A percentile compares a stretch with the other conserved stretches of the same genome.
Evolutionary conservation across 92 coral and sea anemone species (phyloP).

Genomic region (Actinernus sp.): DNA sequence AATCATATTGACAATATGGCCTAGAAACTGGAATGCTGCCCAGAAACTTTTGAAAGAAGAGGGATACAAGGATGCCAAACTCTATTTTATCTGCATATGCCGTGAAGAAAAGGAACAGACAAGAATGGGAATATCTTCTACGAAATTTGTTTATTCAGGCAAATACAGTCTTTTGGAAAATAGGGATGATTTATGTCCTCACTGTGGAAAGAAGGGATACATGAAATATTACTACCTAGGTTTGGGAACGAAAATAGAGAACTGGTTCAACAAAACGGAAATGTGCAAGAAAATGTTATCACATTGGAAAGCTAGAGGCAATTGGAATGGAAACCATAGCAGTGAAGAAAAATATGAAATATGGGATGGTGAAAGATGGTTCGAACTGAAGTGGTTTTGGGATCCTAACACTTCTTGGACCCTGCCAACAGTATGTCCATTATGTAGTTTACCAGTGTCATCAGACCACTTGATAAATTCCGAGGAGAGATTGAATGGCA

Average conservation of each 20-base stretch:
- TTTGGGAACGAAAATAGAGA: constrained; percentile 46
- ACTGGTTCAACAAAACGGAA: constrained; percentile 62
- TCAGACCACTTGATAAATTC: constrained; percentile 54
- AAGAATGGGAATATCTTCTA: constrained; percentile 59
- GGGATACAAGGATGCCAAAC: constrained; percentile 72
- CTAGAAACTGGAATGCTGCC: constrained; percentile 61
- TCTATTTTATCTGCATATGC: constrained; percentile 65
- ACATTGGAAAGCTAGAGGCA: constrained; percentile 41
- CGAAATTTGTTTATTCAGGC: constrained; percentile 49
- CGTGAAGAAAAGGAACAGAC: constrained; percentile 39
- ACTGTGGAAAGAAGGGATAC: constrained; percentile 58
- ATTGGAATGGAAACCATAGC: constrained; percentile 40
- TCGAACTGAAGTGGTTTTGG: constrained; percentile 75
- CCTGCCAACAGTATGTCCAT: constrained; percentile 57
- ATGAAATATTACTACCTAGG: constrained; percentile 70
- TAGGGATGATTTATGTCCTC: constrained; percentile 39
- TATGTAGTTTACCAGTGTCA: constrained; percentile 56
- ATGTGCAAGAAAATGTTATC: constrained; percentile 68
- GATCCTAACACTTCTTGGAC: constrained; percentile 30
- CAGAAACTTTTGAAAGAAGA: constrained; percentile 72
- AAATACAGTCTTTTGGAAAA: constrained; percentile 65
- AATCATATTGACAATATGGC: constrained; percentile 62
- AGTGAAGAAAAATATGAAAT: constrained; percentile 47
- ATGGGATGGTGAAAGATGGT: constrained; percentile 82
- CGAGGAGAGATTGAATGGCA: constrained; percentile 1